Evolutionary conservation across 2,888 invertebrate genomes (phyloP).

Genomic region (Caenorhabditis sp.): DNA sequence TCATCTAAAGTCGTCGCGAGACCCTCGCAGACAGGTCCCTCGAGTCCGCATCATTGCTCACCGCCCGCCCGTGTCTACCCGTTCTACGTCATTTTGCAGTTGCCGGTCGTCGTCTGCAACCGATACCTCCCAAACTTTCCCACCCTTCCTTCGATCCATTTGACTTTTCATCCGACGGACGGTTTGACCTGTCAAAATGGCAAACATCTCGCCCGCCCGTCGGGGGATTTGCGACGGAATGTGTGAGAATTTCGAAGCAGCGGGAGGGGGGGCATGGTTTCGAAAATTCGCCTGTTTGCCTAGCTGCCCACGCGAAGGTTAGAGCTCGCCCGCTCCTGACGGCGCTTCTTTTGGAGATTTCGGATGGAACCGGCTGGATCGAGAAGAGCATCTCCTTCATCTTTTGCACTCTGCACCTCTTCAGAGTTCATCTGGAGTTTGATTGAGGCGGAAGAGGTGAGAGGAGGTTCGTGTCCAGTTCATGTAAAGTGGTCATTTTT

Average conservation of each 20-base stretch:
- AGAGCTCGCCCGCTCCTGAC: too few species aligned
- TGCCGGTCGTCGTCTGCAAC: neutral
- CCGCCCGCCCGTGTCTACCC: neutral
- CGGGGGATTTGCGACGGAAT: constrained; percentile 38
- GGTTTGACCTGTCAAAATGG: constrained; percentile 12
- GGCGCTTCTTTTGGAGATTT: constrained; percentile 2
- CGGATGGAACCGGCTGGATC: too few species aligned
- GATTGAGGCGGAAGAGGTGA: neutral
- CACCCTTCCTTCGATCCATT: neutral
- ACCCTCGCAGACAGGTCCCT: neutral
- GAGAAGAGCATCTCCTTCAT: neutral
- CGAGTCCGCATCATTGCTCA: neutral
- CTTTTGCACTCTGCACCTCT: neutral
- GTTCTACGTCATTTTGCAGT: neutral
- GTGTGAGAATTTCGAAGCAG: constrained; percentile 42
- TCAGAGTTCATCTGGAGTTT: neutral
- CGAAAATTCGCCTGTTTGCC: constrained; percentile 26
- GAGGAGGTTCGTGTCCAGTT: neutral
- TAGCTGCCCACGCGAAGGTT: constrained; percentile 40
- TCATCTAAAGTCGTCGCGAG: constrained; percentile 1
- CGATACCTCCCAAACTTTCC: neutral
- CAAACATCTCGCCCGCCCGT: neutral
- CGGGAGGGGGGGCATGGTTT: neutral
- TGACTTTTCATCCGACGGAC: neutral
- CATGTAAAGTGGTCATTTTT: neutral